phyloP scores from a whole-genome alignment of 2,888 invertebrate species.

The Tachina lurida region DNA sequence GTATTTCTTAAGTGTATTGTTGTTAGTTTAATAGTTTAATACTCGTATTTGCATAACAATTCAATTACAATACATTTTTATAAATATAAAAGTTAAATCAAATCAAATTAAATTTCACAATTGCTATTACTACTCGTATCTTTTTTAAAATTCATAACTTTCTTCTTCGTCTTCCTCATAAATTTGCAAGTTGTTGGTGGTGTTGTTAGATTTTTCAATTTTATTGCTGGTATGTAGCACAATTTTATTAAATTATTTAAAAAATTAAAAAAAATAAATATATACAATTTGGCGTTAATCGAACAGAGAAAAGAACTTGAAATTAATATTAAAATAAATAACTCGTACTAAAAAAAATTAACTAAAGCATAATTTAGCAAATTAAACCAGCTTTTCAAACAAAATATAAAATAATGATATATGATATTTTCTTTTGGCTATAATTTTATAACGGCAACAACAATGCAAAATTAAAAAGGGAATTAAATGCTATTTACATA shows the following conservation, averaged over 20 bases:
- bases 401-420: neutral
- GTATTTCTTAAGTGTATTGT: constrained; percentile 18
- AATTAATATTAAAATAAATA: constrained; percentile 1
- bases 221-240: constrained; percentile 46
- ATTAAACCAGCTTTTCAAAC: constrained; percentile 14
- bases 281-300: constrained; percentile 21
- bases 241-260: constrained; percentile 30
- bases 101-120: constrained; percentile 16
- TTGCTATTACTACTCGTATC: neutral
- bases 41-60: constrained; percentile 26
- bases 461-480: constrained; percentile 29
- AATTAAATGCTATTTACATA: no score
- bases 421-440: constrained; percentile 17
- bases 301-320: neutral
- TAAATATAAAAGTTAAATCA: constrained; percentile 16
- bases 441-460: constrained; percentile 29
- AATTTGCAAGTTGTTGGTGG: constrained; percentile 67
- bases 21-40: constrained; percentile 4
- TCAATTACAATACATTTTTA: constrained; percentile 35
- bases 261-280: constrained; percentile 37
- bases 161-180: constrained; percentile 54
- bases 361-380: constrained; percentile 8
- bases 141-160: constrained; percentile 50
- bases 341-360: neutral
- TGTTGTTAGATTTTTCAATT: constrained; percentile 58